Percentiles rank a stretch among this genome's conserved stretches.
phyloP scores from a whole-genome alignment of 2,888 invertebrate species.

The Galerucella pusilla region DNA sequence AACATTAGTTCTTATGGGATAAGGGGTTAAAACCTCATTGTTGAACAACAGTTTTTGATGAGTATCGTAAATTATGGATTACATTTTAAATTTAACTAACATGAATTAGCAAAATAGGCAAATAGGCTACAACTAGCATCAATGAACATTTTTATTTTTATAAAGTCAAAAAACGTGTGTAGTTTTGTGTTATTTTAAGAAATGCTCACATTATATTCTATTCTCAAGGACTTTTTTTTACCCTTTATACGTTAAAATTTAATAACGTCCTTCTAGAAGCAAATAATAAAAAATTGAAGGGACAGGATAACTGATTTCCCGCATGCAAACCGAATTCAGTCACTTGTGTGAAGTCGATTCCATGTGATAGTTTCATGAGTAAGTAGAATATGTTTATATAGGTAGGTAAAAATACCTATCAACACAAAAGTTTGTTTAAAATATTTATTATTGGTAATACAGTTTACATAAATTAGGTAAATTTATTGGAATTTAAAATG shows the following conservation, averaged over 20 bases:
- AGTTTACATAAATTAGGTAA: too few relatives aligned
- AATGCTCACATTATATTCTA: neutral
- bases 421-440: too few relatives aligned
- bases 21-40: too few relatives aligned
- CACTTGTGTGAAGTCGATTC: neutral
- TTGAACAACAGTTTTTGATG: too few relatives aligned
- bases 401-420: neutral
- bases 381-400: neutral
- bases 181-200: neutral
- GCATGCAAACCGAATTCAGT: slow-evolving; percentile 12
- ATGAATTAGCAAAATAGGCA: too few relatives aligned
- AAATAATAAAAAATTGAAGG: slow-evolving; percentile 8
- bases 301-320: neutral
- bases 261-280: slow-evolving; percentile 8
- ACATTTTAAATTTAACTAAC: too few relatives aligned
- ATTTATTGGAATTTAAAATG: too few relatives aligned
- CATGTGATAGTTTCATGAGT: neutral
- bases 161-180: neutral
- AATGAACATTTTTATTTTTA: too few relatives aligned
- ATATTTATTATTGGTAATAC: too few relatives aligned
- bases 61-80: too few relatives aligned
- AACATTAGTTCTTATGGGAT: too few relatives aligned
- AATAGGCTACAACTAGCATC: too few relatives aligned
- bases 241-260: neutral
- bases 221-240: neutral